phyloP scores from a whole-genome alignment of 2,797 vertebrate genomes.

The Anniella stebbinsi region DNA sequence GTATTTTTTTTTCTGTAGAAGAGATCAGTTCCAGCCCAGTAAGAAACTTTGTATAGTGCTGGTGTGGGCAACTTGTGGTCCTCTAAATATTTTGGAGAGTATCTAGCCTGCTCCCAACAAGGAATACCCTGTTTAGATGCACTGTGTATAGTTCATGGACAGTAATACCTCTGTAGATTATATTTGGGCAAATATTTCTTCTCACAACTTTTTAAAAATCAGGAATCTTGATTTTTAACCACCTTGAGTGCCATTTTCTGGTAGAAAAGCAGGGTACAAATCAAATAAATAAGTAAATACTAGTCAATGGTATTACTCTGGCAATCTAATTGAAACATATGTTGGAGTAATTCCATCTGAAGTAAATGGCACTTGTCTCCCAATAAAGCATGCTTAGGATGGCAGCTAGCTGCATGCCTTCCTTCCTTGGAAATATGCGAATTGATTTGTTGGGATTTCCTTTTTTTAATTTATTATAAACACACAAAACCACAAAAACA shows the following conservation, averaged over 20 bases:
- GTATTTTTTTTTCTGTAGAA: background rate
- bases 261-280: too few relatives aligned
- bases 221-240: background rate
- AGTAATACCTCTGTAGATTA: background rate
- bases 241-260: too few relatives aligned
- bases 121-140: background rate
- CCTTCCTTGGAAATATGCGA: background rate
- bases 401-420: background rate
- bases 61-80: too few relatives aligned
- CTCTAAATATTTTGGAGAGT: too few relatives aligned
- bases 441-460: background rate
- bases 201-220: background rate
- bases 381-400: background rate
- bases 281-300: too few relatives aligned
- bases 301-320: background rate
- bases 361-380: background rate
- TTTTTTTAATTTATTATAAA: too few relatives aligned
- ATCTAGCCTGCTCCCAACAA: background rate
- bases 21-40: background rate
- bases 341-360: background rate
- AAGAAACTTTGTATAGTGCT: background rate
- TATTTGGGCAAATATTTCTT: background rate
- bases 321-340: background rate
- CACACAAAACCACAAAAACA: too few relatives aligned
- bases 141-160: too few relatives aligned